Conservation (phyloP, 2,888 invertebrate species). For the Drosophila anceps region DNA sequence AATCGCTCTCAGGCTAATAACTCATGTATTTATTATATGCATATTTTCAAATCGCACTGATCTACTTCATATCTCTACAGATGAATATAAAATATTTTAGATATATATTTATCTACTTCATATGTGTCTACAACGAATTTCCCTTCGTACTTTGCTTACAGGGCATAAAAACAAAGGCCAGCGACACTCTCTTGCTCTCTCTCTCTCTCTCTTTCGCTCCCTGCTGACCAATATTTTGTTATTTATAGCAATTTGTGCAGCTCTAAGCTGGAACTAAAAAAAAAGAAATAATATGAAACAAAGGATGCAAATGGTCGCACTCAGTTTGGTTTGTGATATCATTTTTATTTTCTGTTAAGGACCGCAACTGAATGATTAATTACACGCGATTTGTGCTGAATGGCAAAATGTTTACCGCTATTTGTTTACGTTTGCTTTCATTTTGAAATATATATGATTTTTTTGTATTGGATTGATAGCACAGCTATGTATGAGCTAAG, state of each 20-base stretch:
- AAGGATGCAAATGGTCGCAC: constrained; percentile 47
- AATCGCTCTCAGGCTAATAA: no score
- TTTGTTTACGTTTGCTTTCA: constrained; percentile 41
- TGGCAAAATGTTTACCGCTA: constrained; percentile 60
- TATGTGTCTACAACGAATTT: not conserved
- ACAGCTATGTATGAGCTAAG: constrained; percentile 20
- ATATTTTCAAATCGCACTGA: no score
- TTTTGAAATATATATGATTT: not conserved
- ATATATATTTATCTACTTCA: not conserved
- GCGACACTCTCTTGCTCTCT: not conserved
- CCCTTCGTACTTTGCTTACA: not conserved
- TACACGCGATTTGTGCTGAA: constrained; percentile 55
- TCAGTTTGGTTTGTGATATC: constrained; percentile 28
- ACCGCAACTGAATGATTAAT: constrained; percentile 66
- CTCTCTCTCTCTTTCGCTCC: not conserved
- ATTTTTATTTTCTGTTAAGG: constrained; percentile 32
- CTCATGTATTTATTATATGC: no score
- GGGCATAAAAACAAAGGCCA: constrained; percentile 24
- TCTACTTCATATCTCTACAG: not conserved
- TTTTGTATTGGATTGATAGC: constrained; percentile 30
- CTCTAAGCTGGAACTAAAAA: constrained; percentile 33
- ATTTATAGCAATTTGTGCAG: constrained; percentile 68
- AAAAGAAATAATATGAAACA: constrained; percentile 16
- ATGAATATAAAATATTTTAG: not conserved
- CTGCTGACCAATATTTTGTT: constrained; percentile 55